Evolutionary conservation across 2,113 vertebrate species (phyloP), one percentile per base, ranked within the genome.

Genomic region (Neodon shergylaensis): DNA sequence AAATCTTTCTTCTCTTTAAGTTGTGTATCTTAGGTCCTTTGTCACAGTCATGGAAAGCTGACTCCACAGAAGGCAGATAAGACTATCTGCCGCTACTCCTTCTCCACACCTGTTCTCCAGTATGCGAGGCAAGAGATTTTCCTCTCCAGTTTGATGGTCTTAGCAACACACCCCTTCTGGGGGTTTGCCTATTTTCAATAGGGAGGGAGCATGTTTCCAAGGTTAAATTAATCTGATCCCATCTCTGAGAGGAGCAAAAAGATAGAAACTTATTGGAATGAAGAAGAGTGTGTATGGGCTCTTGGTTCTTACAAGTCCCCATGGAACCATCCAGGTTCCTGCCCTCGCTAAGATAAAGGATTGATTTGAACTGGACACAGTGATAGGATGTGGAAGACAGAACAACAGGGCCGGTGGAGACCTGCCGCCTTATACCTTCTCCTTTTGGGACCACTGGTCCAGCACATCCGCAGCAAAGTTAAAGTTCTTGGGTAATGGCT

Each of bases 401-500:
- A 22, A 17, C 24, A 4, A 31, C 19, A 39, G 36, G 42, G 2
- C 28, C 21, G 22, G 22, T 4, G 17, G 54, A 90, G 74, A 9
- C 49, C 28, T 24, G 24, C 42, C 33, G 28, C 44, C 9, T 4
- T 13, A 13, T 97, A 99, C 99, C 98, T 99, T 98, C 95, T 99
- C 98, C 47, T 97, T 97, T 42, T 95, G 95, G 47, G 98, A 97
- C 99, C 99, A 99, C 42, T 97, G 97, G 88, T 99, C 99, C 91
- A 99, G 94, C 36, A 99, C 98, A 86, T 99, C 98, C 19, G 95
- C 98, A 66, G 98, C 98, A 96, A 99, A 99, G 97, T 99, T 99
- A 73, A 99, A 99, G 66, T 97, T 97, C 81, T 98, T 85, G 0
- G 98, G 98, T 70, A 98, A 58, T 7, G 97, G 68, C 39, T 74